These are phyloP conservation scores for Pluvialis apricaria DNA, from an alignment of 2,113 vertebrate genomes.

Conservation along the genomic window DNA sequence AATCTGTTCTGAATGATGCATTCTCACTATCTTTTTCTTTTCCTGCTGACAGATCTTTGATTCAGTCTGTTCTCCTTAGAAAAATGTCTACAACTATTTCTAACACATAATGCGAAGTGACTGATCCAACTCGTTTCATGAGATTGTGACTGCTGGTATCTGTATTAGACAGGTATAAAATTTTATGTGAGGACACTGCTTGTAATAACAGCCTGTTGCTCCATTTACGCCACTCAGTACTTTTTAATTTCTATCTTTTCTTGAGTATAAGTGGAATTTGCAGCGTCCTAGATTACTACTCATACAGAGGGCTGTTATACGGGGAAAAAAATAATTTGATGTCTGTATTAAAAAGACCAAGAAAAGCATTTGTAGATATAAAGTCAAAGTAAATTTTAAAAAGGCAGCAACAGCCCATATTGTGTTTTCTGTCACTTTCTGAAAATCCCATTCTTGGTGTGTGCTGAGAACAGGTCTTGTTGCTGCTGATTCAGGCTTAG, in stretches of 20 bases:
- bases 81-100: not conserved
- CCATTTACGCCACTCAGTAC: not conserved
- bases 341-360: not conserved
- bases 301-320: not conserved
- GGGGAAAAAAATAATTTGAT: not conserved
- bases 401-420: slow-evolving; percentile 20
- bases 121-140: not conserved
- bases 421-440: slow-evolving; percentile 50
- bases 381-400: slow-evolving; percentile 21
- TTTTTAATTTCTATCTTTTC: not conserved
- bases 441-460: slow-evolving; percentile 16
- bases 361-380: not conserved
- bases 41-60: not conserved
- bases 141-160: not conserved
- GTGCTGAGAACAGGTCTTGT: slow-evolving; percentile 37
- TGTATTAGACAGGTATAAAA: not conserved
- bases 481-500: slow-evolving; percentile 38
- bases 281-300: not conserved
- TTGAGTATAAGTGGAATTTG: not conserved
- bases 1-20: not conserved
- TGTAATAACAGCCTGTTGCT: not conserved
- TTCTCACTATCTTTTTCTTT: not conserved
- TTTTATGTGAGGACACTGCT: not conserved
- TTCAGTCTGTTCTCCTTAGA: not conserved
- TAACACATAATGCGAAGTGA: not conserved